Evolutionary conservation across 2,888 invertebrate species (phyloP), one percentile per base, ranked within the genome.

Genomic region (Ichneumoninae sp.): DNA sequence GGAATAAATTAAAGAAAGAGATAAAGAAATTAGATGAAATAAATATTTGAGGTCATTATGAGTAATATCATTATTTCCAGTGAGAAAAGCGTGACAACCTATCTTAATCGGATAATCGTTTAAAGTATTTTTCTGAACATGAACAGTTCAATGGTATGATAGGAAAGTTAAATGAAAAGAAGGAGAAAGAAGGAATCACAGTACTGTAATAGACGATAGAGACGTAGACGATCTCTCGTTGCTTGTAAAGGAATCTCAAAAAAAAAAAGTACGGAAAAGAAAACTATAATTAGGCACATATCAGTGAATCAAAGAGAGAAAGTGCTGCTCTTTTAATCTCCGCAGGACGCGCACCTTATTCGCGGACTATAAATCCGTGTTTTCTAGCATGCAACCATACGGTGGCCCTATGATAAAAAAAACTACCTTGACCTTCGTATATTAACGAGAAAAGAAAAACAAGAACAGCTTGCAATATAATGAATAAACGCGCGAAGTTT

Each of bases 21-120:
- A 60, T 47, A 7, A 71, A 63, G n/a, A 63, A 77, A 81, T 81
- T 78, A 74, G 84, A 54, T 70, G 78, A 81, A 78, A 60, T 54
- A 73, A 50, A 50, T 66, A 83, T 70, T 71, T 81, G 76, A 73
- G 79, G 78, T 83, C 83, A 75, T 75, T 77, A 71, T 65, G 33
- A 65, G 70, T 79, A 82, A 77, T 84, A 84, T 85, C 83, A 86
- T 81, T 83, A 74, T 76, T 83, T 82, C 86, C 75, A 79, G 75
- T 13, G 74, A 85, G 26, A 47, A 70, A 86, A 86, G 63, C 87
- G 75, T 50, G 60, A 79, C 22, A 47, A 16, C 52, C 5, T 70
- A 33, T 77, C 57, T 47, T 60, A 47, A 74, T 81, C 80, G 74
- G 44, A 80, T 54, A 85, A 85, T 79, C 70, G 80, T 89, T 86